Base-by-base conservation (phyloP, 2,888 invertebrate genomes). In the Tenthredo amoena region DNA sequence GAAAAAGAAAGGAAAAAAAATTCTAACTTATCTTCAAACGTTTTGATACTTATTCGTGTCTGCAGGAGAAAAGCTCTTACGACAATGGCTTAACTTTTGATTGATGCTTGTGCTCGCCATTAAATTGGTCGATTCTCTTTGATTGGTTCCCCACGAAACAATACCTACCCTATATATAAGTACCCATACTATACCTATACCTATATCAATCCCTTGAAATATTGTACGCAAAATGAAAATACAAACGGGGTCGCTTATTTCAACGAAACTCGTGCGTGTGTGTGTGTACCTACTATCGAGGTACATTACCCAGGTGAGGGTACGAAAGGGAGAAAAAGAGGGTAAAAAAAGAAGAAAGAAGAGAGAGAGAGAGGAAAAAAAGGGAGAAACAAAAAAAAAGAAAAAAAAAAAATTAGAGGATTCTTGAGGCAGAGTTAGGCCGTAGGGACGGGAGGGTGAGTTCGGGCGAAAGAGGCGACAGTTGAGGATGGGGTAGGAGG, bases 381-480 rank as follows among this genome's bases (percentile, higher is more conserved):
- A 58, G 85, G 31, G 79, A 47, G 50, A 68, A 65, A 58, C 74
- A 37, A 83, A 86, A 83, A 86, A 72, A 37, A 50, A n/a, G n/a
- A 40, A 2, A 7, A 37, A 62, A 62, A 81, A 90, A 89, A 89
- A 90, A 91, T 89, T 89, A 89, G 89, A 90, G 91, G 88, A 89
- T 90, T 91, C 90, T 89, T 88, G 89, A 89, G 88, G 89, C 88
- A 88, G 88, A 88, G 89, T 81, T 81, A 37, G 58, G 62, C 62
- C 62, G 58, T 21, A 89, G 90, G 86, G 86, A 89, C 47, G 88
- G 90, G 34, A 71, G 68, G 84, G 88, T 90, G 68, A 71, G 77
- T 58, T 74, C 74, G 81, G 62, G 81, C 62, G 40, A 81, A 81
- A 65, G 81, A 62, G 62, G 81, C 81, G 81, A 81, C 81, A 65